Evolutionary conservation across 2,113 vertebrate species (phyloP).

Genomic region (Varanus salvator): DNA sequence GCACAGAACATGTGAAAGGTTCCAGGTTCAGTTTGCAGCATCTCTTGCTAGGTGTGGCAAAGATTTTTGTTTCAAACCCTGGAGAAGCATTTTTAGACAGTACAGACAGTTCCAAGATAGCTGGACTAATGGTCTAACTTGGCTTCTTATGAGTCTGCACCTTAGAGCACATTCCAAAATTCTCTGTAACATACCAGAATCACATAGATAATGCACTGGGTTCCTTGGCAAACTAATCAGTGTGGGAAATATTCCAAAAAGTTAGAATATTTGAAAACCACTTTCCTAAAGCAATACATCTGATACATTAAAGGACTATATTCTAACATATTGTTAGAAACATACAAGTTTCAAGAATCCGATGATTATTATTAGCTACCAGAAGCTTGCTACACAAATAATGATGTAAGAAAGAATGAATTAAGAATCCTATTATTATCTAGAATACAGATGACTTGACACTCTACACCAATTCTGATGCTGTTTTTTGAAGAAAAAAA

Average conservation of each 20-base stretch:
- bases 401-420: conserved; percentile 2
- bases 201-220: not conserved
- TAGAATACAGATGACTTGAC: conserved; percentile 23
- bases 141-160: not conserved
- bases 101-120: not conserved
- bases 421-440: conserved; percentile 12
- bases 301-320: not conserved
- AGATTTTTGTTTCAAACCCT: not conserved
- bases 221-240: not conserved
- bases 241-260: not conserved
- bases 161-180: not conserved
- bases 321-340: not conserved
- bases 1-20: not conserved
- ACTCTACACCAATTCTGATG: conserved; percentile 14
- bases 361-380: conserved; percentile 16
- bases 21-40: not conserved
- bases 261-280: not conserved
- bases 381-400: conserved; percentile 3
- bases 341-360: not conserved
- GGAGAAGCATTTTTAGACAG: not conserved
- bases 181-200: not conserved
- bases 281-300: not conserved
- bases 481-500: conserved; percentile 12
- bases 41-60: not conserved
- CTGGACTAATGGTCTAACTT: not conserved